Conservation (phyloP, 30 jellyfish, hydroid and myxozoan species). For the Aurelia aurita region DNA sequence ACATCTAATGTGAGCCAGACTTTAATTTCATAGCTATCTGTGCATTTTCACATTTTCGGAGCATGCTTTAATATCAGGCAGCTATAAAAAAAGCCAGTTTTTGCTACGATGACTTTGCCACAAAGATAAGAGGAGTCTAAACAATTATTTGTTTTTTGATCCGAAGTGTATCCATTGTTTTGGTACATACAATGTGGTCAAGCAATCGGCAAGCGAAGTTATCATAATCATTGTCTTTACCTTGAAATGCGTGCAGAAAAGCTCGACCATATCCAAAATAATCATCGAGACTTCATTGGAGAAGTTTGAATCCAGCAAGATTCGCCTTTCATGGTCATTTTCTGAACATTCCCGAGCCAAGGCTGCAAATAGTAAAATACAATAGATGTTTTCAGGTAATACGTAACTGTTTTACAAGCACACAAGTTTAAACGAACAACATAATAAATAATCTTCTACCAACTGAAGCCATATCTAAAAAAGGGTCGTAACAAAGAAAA, state of each 20-base stretch:
- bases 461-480: background rate
- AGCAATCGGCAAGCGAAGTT: background rate
- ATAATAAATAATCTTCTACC: background rate
- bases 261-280: slow-evolving; percentile 88
- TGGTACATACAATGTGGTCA: too few species aligned
- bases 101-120: too few species aligned
- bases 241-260: slow-evolving; percentile 90
- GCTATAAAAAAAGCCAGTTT: too few species aligned
- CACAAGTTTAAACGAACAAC: background rate
- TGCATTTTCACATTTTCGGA: too few species aligned
- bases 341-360: slow-evolving; percentile 41
- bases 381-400: background rate
- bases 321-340: slow-evolving; percentile 55
- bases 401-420: background rate
- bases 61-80: too few species aligned
- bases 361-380: slow-evolving; percentile 42
- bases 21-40: too few species aligned
- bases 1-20: too few species aligned
- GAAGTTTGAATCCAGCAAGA: slow-evolving; percentile 78
- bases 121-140: too few species aligned
- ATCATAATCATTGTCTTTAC: slow-evolving; percentile 2
- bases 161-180: too few species aligned
- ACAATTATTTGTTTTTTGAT: too few species aligned
- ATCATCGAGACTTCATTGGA: slow-evolving; percentile 83
- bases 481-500: too few species aligned